A percentile compares a stretch with the other conserved stretches of the same genome.
phyloP scores from a whole-genome alignment of 1,140 invertebrate genomes.

The Babylonia areolata region DNA sequence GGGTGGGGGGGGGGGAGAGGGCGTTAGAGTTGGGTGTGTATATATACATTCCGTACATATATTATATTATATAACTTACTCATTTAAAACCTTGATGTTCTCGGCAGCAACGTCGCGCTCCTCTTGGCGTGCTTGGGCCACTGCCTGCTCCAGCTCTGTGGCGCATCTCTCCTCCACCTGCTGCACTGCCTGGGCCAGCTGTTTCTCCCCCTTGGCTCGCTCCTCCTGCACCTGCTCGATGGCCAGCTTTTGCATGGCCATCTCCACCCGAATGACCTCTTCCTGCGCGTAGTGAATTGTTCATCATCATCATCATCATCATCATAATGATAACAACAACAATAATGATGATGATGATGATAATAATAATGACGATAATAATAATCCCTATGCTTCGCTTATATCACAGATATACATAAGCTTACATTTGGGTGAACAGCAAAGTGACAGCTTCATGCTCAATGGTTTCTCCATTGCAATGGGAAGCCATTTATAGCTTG shows the following conservation, averaged over 20 bases:
- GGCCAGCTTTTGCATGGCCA: constrained; percentile 67
- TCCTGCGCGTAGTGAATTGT: constrained; percentile 57
- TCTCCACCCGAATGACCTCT: constrained; percentile 63
- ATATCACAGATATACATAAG: no score
- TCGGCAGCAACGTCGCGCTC: constrained; percentile 54
- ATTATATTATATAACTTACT: no score
- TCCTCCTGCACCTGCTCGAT: constrained; percentile 67
- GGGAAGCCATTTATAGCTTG: no score
- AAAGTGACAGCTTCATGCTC: no score
- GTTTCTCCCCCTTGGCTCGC: constrained; percentile 55
- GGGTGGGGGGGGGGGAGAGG: neutral
- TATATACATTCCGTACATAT: no score
- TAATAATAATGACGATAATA: neutral
- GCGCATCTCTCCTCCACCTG: constrained; percentile 50
- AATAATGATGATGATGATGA: neutral
- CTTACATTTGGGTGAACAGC: no score
- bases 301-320: no score
- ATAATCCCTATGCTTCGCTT: no score
- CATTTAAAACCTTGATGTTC: constrained; percentile 45
- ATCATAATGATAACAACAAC: no score
- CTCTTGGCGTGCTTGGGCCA: constrained; percentile 53
- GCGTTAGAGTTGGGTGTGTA: no score
- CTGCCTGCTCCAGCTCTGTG: constrained; percentile 51
- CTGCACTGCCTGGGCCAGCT: constrained; percentile 54
- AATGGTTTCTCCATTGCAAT: no score